Conservation (phyloP, 2,888 invertebrate genomes). For the Noctua fimbriata region DNA sequence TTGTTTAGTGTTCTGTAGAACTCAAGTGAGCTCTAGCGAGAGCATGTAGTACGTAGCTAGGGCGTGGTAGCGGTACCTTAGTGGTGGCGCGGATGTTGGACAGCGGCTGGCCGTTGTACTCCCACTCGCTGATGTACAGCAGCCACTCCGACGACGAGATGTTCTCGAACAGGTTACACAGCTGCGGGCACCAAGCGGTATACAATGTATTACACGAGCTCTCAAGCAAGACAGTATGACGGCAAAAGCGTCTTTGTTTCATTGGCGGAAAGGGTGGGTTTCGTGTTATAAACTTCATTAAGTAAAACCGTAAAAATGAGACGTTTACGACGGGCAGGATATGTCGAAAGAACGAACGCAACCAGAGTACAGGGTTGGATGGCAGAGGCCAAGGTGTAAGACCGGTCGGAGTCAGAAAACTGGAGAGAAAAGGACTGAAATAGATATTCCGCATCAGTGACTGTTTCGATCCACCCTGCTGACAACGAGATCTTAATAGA, state of each 20-base stretch:
- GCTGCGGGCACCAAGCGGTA: conserved; percentile 84
- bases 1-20: background rate
- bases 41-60: accelerated
- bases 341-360: background rate
- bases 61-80: conserved; percentile 90
- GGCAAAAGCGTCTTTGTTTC: background rate
- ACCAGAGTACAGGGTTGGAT: background rate
- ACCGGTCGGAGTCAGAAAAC: background rate
- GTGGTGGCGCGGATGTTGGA: conserved; percentile 97
- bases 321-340: background rate
- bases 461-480: too few relatives aligned
- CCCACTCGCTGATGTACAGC: conserved; percentile 98
- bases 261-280: background rate
- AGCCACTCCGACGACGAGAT: conserved; percentile 97
- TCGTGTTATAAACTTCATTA: background rate
- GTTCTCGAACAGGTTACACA: conserved; percentile 97
- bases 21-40: background rate
- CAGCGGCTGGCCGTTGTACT: conserved; percentile 93
- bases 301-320: background rate
- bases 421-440: background rate
- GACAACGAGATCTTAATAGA: too few relatives aligned
- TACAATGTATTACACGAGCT: background rate
- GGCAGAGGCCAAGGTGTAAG: too few relatives aligned
- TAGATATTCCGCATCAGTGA: too few relatives aligned
- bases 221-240: background rate